These are phyloP conservation scores for Drosophila hydei DNA, from an alignment of 1,140 invertebrate genomes.

Conservation along the genomic window DNA sequence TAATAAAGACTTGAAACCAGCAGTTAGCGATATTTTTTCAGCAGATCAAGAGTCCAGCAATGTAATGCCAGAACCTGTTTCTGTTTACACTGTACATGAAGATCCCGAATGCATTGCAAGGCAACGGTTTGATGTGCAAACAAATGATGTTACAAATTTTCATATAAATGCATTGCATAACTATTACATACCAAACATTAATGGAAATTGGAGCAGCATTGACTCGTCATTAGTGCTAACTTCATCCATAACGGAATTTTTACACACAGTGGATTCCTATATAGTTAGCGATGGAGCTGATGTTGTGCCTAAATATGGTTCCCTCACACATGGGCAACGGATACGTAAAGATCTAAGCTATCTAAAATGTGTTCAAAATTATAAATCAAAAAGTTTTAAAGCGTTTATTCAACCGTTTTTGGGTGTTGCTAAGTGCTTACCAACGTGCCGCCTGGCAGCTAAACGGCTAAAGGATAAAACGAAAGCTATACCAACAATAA, in stretches of 20 bases:
- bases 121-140: conserved; percentile 64
- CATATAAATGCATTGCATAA: conserved; percentile 83
- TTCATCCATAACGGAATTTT: conserved; percentile 11
- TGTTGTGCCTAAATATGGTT: conserved; percentile 79
- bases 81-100: conserved; percentile 55
- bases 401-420: conserved; percentile 51
- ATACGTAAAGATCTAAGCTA: conserved; percentile 76
- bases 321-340: conserved; percentile 49
- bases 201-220: conserved; percentile 86
- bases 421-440: conserved; percentile 67
- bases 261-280: conserved; percentile 39
- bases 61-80: background rate
- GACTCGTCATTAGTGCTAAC: conserved; percentile 15
- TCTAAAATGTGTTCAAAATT: conserved; percentile 37
- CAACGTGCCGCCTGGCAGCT: conserved; percentile 51
- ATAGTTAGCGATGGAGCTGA: conserved; percentile 60
- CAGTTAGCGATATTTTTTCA: background rate
- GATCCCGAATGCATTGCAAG: conserved; percentile 82
- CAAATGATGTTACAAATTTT: conserved; percentile 67
- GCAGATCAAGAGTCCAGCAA: conserved; percentile 13
- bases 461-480: conserved; percentile 13
- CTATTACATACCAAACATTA: conserved; percentile 85
- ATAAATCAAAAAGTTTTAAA: conserved; percentile 38
- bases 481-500: background rate
- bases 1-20: background rate